Base-by-base conservation (phyloP, 2,888 invertebrate genomes). In the Yponomeuta evonymella region DNA sequence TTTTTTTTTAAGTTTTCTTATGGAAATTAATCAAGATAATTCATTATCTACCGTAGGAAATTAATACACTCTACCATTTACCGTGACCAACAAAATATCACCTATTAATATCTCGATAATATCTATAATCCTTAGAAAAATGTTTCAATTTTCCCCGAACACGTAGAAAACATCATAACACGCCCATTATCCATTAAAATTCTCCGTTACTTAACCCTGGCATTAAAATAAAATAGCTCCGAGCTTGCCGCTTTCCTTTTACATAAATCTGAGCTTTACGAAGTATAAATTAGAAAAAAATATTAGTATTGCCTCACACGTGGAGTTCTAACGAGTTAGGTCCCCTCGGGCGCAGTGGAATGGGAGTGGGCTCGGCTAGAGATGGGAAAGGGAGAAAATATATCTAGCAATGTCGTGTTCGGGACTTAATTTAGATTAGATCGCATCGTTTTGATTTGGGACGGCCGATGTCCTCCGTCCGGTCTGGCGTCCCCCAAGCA, bases 241-340 rank as follows among this genome's bases (percentile, higher is more conserved):
- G 64, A 30, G 30, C 64, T 62, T 6, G 63, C n/a, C 69, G 70
- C 63, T 71, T 73, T 71, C 74, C 72, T 74, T 77, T 76, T 75
- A 72, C 76, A 79, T 79, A 79, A 78, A 79, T 79, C 77, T 76
- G 70, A 73, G 67, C 70, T 66, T 43, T 51, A 63, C 36, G 62
- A 68, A 51, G 66, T 71, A 71, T 65, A 71, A 66, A 69, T 71
- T 71, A 64, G 70, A 48, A 67, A 70, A 64, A 64, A 70, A 51
- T 65, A 69, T 66, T 71, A 71, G 69, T 69, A 69, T 23, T 66
- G 67, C 58, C 67, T 48, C 67, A 67, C 67, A 67, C 67, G 67
- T 43, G n/a, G 67, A 48, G 36, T 15, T 33, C 65, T 33, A 48
- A 43, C 67, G n/a, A 48, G 23, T 23, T 48, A 43, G 67, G 48